Evolutionary conservation across 2,113 vertebrate genomes (phyloP).

Genomic region (Piliocolobus tephrosceles): DNA sequence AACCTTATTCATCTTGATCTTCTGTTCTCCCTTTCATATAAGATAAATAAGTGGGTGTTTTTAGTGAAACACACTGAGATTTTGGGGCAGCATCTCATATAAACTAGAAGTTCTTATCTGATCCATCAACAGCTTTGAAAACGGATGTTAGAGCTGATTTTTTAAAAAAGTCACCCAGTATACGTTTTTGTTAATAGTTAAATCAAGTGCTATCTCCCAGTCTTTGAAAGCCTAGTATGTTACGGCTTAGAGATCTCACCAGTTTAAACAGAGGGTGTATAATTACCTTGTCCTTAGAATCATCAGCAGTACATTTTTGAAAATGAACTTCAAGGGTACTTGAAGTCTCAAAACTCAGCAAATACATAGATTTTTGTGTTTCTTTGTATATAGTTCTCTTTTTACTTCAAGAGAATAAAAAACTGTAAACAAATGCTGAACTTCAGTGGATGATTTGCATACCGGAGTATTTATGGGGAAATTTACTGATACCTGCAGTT

Average conservation of each 20-base stretch:
- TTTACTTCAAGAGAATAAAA: constrained; percentile 39
- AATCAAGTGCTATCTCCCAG: background rate
- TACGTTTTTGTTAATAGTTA: constrained; percentile 43
- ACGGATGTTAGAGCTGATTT: constrained; percentile 6
- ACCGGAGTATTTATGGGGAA: background rate
- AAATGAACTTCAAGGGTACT: background rate
- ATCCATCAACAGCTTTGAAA: constrained; percentile 35
- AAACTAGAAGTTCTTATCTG: background rate
- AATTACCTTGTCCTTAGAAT: background rate
- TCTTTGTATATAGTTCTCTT: constrained; percentile 10
- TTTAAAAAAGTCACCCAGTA: background rate
- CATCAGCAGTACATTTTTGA: background rate
- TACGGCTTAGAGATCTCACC: background rate
- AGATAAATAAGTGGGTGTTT: constrained; percentile 21
- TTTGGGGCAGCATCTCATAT: background rate
- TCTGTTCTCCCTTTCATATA: constrained; percentile 6
- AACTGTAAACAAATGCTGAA: background rate
- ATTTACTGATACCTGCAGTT: background rate
- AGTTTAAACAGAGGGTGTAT: background rate
- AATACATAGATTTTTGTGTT: background rate
- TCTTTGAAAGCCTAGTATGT: constrained; percentile 10
- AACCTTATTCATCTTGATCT: constrained; percentile 36
- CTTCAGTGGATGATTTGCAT: background rate
- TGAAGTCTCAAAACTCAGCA: constrained; percentile 48
- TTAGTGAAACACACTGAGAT: constrained; percentile 20